Evolutionary conservation across 2,888 invertebrate genomes (phyloP), one percentile per base, ranked within the genome.

Genomic region (Cyclophora albipunctata): DNA sequence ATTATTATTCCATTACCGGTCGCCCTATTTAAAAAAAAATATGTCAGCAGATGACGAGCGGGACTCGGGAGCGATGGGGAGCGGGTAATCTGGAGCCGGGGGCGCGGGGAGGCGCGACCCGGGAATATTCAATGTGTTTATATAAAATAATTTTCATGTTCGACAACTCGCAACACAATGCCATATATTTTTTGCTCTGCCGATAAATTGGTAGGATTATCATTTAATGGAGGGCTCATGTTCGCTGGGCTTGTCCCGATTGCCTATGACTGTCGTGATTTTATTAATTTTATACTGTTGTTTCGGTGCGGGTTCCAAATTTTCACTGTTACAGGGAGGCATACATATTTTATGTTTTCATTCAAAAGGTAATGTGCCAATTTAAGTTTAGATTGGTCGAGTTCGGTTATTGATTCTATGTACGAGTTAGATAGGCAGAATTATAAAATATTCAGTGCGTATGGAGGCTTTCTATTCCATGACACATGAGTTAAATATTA

Each of bases 221-320:
- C 85, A 84, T 86, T 86, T 87, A 88, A 87, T 87, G 87, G 85
- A 84, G 85, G 87, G 87, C 85, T 87, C 87, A 83, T 87, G 86
- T 87, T 82, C 77, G 79, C 71, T 73, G 80, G 82, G 78, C 81
- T 81, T 81, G 84, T 84, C 81, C 79, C 75, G 76, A 78, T 84
- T 78, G 79, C 80, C 81, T 85, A 83, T 81, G 81, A 86, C 78
- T 84, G 85, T 78, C 84, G 71, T 84, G 84, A 86, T 85, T 87
- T 86, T 85, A 87, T 85, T 87, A 86, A 81, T 78, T 74, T 74
- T 75, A 77, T 80, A 84, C 81, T 74, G 72, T 75, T 73, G 75
- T 73, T 75, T 69, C 66, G 65, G 63, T 65, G 73, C 67, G 72
- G 71, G 64, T 62, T 70, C 67, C 73, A 70, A 73, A 71, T 73